A percentile compares a stretch with the other conserved stretches of the same genome.
Evolutionary conservation across 53 echinoderm and acorn worm genomes (phyloP).

Genomic region (Mesocentrotus franciscanus): DNA sequence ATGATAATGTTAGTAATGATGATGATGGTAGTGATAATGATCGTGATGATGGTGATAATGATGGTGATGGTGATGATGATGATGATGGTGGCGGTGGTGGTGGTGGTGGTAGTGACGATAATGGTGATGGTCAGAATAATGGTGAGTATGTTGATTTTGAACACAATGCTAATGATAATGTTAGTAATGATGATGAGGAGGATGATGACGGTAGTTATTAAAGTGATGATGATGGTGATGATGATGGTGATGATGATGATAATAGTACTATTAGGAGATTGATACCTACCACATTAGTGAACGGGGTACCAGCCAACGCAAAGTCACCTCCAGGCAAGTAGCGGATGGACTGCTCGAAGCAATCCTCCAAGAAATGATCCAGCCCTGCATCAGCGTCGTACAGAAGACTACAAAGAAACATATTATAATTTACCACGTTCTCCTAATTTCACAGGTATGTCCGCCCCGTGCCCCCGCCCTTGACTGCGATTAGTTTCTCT

Average conservation of each 20-base stretch:
- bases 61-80: not conserved
- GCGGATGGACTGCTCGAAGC: constrained; percentile 83
- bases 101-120: not conserved
- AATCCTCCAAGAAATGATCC: constrained; percentile 89
- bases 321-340: constrained; percentile 86
- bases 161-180: not conserved
- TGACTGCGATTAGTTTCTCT: no score
- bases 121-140: not conserved
- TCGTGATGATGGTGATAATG: not conserved
- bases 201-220: not conserved
- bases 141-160: not conserved
- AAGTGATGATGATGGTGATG: not conserved
- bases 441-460: no score
- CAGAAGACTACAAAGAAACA: constrained; percentile 71
- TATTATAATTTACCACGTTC: not conserved
- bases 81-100: no score
- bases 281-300: constrained; percentile 87
- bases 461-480: no score
- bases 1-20: not conserved
- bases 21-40: not conserved
- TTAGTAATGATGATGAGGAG: not conserved
- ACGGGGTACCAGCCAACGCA: constrained; percentile 71
- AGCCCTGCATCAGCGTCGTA: constrained; percentile 95
- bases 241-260: no score
- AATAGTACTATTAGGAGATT: not conserved